Base-by-base conservation (phyloP, 64 coral and sea anemone species). In the Astreopora myriophthalma region DNA sequence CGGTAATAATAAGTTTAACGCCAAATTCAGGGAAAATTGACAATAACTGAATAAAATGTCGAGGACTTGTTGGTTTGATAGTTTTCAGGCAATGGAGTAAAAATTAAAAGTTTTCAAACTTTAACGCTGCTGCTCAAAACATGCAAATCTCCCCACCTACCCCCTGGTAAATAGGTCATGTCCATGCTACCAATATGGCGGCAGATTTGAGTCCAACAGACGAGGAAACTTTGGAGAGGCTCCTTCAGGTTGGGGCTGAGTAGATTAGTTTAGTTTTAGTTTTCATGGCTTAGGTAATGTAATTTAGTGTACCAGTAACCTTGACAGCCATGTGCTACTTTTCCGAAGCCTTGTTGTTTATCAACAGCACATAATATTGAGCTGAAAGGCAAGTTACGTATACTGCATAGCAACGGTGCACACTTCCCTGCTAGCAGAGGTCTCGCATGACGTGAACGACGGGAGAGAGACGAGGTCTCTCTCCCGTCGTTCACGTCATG, bases 201-300 rank as follows among this genome's bases (percentile, higher is more conserved):
- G 93, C 88, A 95, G 88, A 90, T 87, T 95, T 95, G 93, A 95
- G 93, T 87, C 19, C 75, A 19, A 49, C 71, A 34, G 82, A 86
- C 0, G 73, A 84, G 29, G 93, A 95, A 77, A 62, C 48, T 22
- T 32, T 95, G 42, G 72, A 90, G 63, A 72, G 13, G 65, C 36
- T 95, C 31, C 34, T 95, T 5, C 93, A 95, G 93, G 93, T 90
- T 51, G 48, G 26, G 20, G 9, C 31, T 49, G 33, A 6, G 14
- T 38, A 27, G 24, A 23, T 28, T 74, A 9, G 32, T 38, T 37
- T 74, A 1, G 1, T 63, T 75, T 48, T 30, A 72, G 20, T n/a
- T 72, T 33, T 40, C 0, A 7, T 34, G 0, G 2, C 11, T 32
- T 24, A 22, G 1, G 25, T 4, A 20, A 20, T 31, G 9, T 23